These are phyloP conservation scores for Acanthis flammea DNA, from an alignment of 2,797 vertebrate genomes.

Conservation along the genomic window DNA sequence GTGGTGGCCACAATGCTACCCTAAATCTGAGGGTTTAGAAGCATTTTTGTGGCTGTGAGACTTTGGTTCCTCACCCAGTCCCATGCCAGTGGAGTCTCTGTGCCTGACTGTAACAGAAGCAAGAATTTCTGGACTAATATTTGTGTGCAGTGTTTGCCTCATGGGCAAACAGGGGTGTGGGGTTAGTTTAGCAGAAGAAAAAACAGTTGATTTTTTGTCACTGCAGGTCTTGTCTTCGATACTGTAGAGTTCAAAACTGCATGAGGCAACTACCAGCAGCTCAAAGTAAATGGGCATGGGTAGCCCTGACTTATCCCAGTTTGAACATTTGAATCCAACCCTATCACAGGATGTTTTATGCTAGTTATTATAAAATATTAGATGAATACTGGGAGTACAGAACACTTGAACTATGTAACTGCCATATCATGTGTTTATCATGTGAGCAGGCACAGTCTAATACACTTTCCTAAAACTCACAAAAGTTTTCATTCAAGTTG, in stretches of 20 bases:
- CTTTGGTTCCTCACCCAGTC: neutral
- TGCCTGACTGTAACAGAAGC: neutral
- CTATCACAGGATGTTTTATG: neutral
- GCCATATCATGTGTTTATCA: neutral
- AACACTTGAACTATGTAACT: neutral
- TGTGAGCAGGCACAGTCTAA: neutral
- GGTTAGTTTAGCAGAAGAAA: neutral
- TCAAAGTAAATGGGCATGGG: neutral
- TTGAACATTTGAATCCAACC: neutral
- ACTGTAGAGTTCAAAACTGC: neutral
- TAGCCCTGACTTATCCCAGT: neutral
- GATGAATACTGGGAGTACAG: neutral
- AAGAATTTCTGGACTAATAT: neutral
- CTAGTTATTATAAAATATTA: neutral
- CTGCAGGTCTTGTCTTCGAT: neutral
- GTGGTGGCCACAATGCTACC: neutral
- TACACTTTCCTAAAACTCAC: neutral
- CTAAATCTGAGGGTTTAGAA: neutral
- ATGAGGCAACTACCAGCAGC: neutral
- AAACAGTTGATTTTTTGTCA: neutral
- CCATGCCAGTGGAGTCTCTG: neutral
- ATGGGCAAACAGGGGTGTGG: neutral
- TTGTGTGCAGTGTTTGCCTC: neutral
- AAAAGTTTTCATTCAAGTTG: constrained; percentile 31
- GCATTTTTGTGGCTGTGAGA: neutral